A percentile compares a stretch with the other conserved stretches of the same genome.
Evolutionary conservation across 2,113 vertebrate genomes (phyloP).

Genomic region (Scomber scombrus): DNA sequence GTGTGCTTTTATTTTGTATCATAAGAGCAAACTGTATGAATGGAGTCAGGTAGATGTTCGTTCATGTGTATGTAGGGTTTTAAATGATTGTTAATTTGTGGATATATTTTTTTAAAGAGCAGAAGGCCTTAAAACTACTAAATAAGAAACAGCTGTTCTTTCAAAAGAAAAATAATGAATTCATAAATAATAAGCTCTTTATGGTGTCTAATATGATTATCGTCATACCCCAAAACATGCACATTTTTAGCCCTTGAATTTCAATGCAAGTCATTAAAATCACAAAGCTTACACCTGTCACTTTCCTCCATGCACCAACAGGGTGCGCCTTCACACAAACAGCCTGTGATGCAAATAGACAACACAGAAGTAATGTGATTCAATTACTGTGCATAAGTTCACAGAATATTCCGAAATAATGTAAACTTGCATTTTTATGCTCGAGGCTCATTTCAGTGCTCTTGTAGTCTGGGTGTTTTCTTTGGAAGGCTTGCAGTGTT

Average conservation of each 20-base stretch:
- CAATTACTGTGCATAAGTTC: background rate
- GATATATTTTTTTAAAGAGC: background rate
- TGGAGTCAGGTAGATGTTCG: no score
- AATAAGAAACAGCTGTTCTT: background rate
- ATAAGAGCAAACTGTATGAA: background rate
- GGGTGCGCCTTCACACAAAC: slow-evolving; percentile 29
- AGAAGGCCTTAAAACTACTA: background rate
- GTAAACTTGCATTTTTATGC: slow-evolving; percentile 3
- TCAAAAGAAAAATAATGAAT: background rate
- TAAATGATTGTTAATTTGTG: no score
- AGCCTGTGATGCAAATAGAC: background rate
- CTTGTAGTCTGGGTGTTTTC: background rate
- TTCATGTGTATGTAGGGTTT: no score
- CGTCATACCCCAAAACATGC: background rate
- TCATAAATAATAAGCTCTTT: no score
- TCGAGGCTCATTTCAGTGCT: background rate
- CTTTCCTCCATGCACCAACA: slow-evolving; percentile 44
- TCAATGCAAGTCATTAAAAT: background rate
- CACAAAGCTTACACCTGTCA: background rate
- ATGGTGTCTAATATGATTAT: no score
- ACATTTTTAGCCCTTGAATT: background rate
- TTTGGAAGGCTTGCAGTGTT: slow-evolving; percentile 22
- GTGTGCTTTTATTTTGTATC: slow-evolving; percentile 16
- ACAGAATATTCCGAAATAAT: slow-evolving; percentile 27
- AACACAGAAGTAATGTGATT: background rate